Evolutionary conservation across 2,113 vertebrate species (phyloP), one percentile per base, ranked within the genome.

Genomic region (Lota lota): DNA sequence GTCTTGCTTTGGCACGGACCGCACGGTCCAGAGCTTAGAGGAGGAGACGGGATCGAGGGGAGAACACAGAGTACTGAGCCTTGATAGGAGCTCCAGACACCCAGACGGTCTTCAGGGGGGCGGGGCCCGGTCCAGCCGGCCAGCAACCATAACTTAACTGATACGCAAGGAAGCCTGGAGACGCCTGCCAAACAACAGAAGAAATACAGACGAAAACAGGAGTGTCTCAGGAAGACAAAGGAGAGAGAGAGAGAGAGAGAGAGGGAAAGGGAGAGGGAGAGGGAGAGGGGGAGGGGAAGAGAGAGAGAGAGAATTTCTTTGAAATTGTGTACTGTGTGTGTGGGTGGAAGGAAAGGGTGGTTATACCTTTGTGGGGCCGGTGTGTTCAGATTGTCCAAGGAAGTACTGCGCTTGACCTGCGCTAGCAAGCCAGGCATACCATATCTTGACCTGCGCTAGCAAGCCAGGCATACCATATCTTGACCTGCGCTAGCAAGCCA

Each of bases 81-180:
- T 22, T 88, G 86, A 88, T 87, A 87, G 75, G 87, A 87, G 81
- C 70, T 40, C 80, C 84, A 88, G 86, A 85, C 83, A 82, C 76
- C 67, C 75, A 67, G 86, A 82, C 86, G 84, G 82, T 82, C 79
- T 82, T 81, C 75, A 78, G 84, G 77, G 87, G 79, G 70, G 74
- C 81, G 83, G 77, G 82, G 74, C 80, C 63, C 85, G 79, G 80
- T 75, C 80, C 63, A 85, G 79, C 82, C 84, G 69, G 61, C 80
- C 83, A 81, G 83, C 84, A 85, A 82, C 87, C 74, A 85, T 78
- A 83, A 84, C 85, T 47, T 73, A 82, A 84, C 88, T 83, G 87
- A 86, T 85, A 83, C 76, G 87, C 87, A 83, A 86, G 86, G 80
- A 81, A 73, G 78, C 67, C 73, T 73, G 12, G 67, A 82, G 84